Base-by-base conservation (phyloP, 1,140 invertebrate genomes). In the Nasonia vitripennis region DNA sequence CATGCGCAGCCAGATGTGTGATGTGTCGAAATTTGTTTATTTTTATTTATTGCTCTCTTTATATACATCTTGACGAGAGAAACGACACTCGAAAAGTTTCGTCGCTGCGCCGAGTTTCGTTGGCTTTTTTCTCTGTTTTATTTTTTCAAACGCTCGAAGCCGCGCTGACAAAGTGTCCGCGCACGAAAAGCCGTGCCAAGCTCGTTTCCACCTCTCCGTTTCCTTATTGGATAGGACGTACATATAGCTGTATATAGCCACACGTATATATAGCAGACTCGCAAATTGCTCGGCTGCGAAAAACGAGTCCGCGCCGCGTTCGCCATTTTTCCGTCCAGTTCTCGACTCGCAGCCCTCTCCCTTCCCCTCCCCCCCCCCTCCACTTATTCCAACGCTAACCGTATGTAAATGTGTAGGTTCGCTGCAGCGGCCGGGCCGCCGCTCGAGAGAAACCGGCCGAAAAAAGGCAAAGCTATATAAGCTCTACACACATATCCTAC, bases 351-450 rank as follows among this genome's bases (percentile, higher is more conserved):
- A 27, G 27, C 27, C 27, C 55, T 31, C 0, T 31, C 17, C 41
- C 1, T 1, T 0, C 45, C 17, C 41, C 1, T 1, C 27, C 27
- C 1, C 27, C 0, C 27, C 74, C 51, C 14, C 31, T 27, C 20
- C 20, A 45, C 73, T 68, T 51, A 62, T 7, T 62, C 55, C 55
- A 45, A n/a, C 55, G 55, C 55, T 81, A 17, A 85, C 80, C 79
- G n/a, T 86, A 77, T 82, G 74, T 78, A 82, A 82, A 86, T 86
- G 80, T 37, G 41, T 74, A 6, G 55, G 55, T 45, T 45, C 83
- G 62, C n/a, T 70, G 62, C 34, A 17, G 51, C 77, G 20, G 83
- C 68, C 27, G 27, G 27, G 1, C 1, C 27, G 27, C 41, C 74
- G 73, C 37, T 27, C 27, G 27, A 27, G 27, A 27, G 34, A 78